Evolutionary conservation across 2,888 invertebrate species (phyloP), one percentile per base, ranked within the genome.

Genomic region (Papilio demoleus): DNA sequence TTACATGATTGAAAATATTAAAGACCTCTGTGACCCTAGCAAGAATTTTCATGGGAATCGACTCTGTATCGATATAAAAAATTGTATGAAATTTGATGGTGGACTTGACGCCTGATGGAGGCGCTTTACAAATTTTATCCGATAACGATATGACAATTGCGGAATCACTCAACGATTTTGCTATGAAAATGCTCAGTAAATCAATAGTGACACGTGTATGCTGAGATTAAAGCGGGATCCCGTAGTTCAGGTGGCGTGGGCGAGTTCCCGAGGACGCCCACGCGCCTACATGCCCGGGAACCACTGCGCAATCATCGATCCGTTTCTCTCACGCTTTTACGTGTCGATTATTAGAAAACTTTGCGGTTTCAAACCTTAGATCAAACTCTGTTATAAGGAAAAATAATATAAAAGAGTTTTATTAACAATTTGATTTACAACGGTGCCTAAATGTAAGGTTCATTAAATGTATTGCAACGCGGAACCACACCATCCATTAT

Each of bases 211-310:
- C 53, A 56, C 31, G 53, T 31, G 31, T 56, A 56, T 56, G 17
- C 9, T n/a, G 31, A 31, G 53, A 56, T 56, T 56, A 17, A 56
- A 31, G 31, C 27, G 11, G 4, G 31, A 56, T 56, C 31, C 53
- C 31, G 31, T 56, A 31, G 17, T 31, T 31, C 27, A 56, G 53
- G 31, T 56, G 31, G 4, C 53, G 67, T 67, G 56, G 62, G 67
- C 61, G 67, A 27, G 61, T 62, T 58, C 47, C 36, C 63, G 58
- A 36, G 42, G 53, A 66, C 62, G 53, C 50, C 50, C 2, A 50
- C 14, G 40, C 67, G 40, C 56, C 61, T 24, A 45, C 56, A 36
- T n/a, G 12, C 22, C 31, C 36, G 59, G 24, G 56, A 61, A 14
- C 19, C 17, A 9, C 19, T 34, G 17, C 27, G 31, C 53, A 27